Conservation (phyloP, 1,140 invertebrate genomes). For the Armadillidium nasatum region DNA sequence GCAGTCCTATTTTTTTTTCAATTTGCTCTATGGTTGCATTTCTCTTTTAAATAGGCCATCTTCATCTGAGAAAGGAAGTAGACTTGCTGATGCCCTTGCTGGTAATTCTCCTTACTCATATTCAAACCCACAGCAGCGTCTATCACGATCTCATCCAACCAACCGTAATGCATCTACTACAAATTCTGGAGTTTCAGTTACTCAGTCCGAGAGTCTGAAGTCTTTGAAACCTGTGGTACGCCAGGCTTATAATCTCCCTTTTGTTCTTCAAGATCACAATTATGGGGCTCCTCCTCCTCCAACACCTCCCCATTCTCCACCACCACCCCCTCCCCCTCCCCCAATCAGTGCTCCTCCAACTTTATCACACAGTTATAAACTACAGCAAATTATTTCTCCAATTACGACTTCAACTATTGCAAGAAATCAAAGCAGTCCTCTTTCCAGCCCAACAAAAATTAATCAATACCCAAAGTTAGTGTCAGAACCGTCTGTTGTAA, state of each 20-base stretch:
- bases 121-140: neutral
- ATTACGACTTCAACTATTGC: neutral
- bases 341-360: slow-evolving; percentile 23
- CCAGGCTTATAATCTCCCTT: neutral
- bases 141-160: neutral
- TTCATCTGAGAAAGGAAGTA: neutral
- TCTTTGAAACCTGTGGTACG: neutral
- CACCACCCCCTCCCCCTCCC: slow-evolving; percentile 43
- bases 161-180: neutral
- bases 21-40: too few relatives aligned
- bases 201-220: neutral
- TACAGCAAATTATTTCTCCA: neutral
- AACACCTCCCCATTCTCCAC: slow-evolving; percentile 26
- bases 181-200: neutral
- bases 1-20: too few relatives aligned
- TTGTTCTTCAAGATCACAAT: slow-evolving; percentile 74
- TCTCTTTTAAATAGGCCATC: neutral
- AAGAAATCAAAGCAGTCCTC: neutral
- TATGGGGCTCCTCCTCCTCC: slow-evolving; percentile 67
- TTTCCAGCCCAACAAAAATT: neutral
- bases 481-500: neutral
- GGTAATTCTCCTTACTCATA: slow-evolving; percentile 3
- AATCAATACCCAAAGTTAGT: neutral
- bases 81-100: slow-evolving; percentile 5
- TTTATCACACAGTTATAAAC: neutral